phyloP scores from a whole-genome alignment of 2,113 vertebrate genomes.

The Chionomys nivalis region DNA sequence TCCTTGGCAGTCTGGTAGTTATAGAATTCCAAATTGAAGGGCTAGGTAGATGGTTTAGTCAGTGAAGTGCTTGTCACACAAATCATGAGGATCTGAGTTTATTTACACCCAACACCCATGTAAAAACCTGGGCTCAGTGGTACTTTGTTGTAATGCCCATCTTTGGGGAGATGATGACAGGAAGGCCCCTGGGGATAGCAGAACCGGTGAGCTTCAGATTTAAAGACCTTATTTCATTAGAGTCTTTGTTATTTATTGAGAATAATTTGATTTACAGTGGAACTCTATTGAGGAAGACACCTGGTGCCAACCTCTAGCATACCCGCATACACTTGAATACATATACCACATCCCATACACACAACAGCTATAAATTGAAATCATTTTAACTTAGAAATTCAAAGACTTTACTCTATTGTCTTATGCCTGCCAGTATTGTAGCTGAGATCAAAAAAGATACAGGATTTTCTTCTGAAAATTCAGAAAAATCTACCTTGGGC shows the following conservation, averaged over 20 bases:
- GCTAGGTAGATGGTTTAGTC: neutral
- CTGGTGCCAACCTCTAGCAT: neutral
- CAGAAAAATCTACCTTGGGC: neutral
- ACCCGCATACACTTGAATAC: neutral
- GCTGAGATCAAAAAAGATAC: neutral
- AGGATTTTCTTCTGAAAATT: neutral
- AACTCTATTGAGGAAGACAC: neutral
- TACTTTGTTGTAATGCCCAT: neutral
- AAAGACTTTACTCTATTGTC: neutral
- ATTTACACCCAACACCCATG: neutral
- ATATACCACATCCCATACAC: neutral
- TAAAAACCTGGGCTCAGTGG: neutral
- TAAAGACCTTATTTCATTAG: neutral
- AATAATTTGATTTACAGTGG: neutral
- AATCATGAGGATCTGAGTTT: neutral
- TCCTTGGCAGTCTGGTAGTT: neutral
- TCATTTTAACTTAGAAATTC: slow-evolving; percentile 27
- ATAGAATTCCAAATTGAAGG: neutral
- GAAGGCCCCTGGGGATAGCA: neutral
- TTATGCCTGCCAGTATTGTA: neutral
- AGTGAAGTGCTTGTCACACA: neutral
- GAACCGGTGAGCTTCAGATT: neutral
- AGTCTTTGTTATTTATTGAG: slow-evolving; percentile 20
- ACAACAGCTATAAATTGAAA: neutral
- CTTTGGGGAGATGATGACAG: neutral